Percentiles rank a stretch among this genome's conserved stretches.
Evolutionary conservation across 2,888 invertebrate species (phyloP).

Genomic region (Gastracanthus pulcherrimus): DNA sequence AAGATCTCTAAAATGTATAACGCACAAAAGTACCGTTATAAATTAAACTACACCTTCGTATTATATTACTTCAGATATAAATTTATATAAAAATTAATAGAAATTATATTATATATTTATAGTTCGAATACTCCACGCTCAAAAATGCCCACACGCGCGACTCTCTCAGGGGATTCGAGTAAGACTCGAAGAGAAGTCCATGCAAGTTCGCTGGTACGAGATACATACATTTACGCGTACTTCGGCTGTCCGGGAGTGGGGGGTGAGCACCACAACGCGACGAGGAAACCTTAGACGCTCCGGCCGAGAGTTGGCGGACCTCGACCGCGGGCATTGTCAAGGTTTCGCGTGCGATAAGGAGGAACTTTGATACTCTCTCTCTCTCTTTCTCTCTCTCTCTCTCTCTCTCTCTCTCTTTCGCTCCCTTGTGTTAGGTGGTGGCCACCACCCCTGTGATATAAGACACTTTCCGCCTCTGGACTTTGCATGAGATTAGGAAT

Average conservation of each 20-base stretch:
- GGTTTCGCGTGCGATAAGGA: conserved; percentile 58
- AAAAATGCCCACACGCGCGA: background rate
- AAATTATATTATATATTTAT: too few relatives aligned
- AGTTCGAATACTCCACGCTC: too few relatives aligned
- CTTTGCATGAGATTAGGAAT: conserved; percentile 55
- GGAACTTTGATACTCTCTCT: conserved; percentile 25
- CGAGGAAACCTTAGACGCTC: conserved; percentile 16
- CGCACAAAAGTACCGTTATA: too few relatives aligned
- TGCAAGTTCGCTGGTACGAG: conserved; percentile 1
- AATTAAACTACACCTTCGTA: too few relatives aligned
- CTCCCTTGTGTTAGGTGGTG: conserved; percentile 8
- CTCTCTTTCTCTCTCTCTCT: background rate
- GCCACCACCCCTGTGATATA: conserved; percentile 11
- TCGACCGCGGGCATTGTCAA: conserved; percentile 66
- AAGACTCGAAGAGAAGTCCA: conserved; percentile 40
- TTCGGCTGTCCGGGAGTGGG: too few relatives aligned
- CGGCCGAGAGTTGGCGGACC: conserved; percentile 23
- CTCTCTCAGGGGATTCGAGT: background rate
- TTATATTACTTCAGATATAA: too few relatives aligned
- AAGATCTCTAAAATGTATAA: too few relatives aligned
- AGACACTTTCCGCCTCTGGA: conserved; percentile 39
- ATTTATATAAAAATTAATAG: too few relatives aligned
- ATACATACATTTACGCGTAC: background rate
- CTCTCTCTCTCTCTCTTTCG: background rate
- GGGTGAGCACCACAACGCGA: background rate